A percentile compares a stretch with the other conserved stretches of the same genome.
Conservation (phyloP, 2,113 vertebrate genomes). For the Parus major region DNA sequence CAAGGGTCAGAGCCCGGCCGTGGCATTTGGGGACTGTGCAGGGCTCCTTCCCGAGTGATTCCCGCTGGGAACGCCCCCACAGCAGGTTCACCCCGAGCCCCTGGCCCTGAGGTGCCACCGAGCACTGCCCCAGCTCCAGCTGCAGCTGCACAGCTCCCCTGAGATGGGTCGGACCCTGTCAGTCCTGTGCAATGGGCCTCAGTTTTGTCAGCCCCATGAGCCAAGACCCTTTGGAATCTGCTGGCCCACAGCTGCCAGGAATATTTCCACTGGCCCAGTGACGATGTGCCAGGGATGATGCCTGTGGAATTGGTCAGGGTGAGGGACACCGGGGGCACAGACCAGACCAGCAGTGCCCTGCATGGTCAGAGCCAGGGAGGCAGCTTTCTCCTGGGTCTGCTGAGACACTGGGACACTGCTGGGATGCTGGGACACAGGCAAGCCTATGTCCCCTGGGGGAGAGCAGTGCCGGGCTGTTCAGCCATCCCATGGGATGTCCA, state of each 20-base stretch:
- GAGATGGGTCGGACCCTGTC: rapidly evolving
- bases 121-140: rapidly evolving
- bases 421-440: rapidly evolving
- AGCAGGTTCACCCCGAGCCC: neutral
- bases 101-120: rapidly evolving
- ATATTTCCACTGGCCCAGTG: rapidly evolving
- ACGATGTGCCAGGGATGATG: rapidly evolving
- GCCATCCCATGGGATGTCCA: rapidly evolving
- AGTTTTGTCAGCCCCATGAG: neutral
- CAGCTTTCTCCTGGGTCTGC: neutral
- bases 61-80: neutral
- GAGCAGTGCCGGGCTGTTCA: neutral
- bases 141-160: neutral
- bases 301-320: neutral
- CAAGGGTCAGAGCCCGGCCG: rapidly evolving
- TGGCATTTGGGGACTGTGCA: rapidly evolving
- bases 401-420: rapidly evolving
- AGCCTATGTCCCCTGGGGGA: neutral
- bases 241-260: neutral
- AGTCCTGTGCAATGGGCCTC: neutral
- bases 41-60: neutral
- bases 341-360: neutral
- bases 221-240: neutral
- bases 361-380: neutral
- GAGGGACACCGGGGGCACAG: rapidly evolving